phyloP scores from a whole-genome alignment of 2,113 vertebrate species.

The Sinocyclocheilus rhinocerous region DNA sequence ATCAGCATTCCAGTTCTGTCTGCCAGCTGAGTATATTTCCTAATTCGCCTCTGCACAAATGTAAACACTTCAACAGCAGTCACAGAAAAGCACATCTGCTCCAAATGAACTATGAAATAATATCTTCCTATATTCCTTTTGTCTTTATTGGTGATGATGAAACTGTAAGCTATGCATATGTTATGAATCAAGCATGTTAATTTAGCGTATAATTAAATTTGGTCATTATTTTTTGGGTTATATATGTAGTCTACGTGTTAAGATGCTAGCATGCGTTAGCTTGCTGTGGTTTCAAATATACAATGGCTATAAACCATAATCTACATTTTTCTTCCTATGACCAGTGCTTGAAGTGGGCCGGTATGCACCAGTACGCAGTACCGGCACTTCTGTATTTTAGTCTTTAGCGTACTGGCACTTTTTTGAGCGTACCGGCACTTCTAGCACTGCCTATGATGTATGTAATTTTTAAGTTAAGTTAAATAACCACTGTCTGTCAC shows the following conservation, averaged over 20 bases:
- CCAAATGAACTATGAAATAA: not conserved
- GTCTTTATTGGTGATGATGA: not conserved
- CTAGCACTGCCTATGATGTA: not conserved
- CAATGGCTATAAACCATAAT: not conserved
- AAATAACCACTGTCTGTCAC: not conserved
- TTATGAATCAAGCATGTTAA: not conserved
- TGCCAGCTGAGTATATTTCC: slow-evolving; percentile 17
- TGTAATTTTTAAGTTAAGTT: no score
- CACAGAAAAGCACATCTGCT: slow-evolving; percentile 42
- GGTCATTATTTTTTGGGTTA: not conserved
- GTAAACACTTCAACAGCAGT: slow-evolving; percentile 16
- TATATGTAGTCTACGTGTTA: not conserved
- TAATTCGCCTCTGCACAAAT: not conserved
- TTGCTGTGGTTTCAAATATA: not conserved
- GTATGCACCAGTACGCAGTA: no score
- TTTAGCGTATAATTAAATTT: slow-evolving; percentile 12
- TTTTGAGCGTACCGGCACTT: no score
- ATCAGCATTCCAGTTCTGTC: slow-evolving; percentile 13
- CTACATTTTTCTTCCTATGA: not conserved
- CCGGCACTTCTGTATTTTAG: no score
- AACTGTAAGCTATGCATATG: not conserved
- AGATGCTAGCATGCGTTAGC: not conserved
- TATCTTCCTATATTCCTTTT: not conserved
- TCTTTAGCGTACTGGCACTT: no score
- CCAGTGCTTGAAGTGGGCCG: no score